Evolutionary conservation across 2,888 invertebrate genomes (phyloP).

Genomic region (Anodontia alba): DNA sequence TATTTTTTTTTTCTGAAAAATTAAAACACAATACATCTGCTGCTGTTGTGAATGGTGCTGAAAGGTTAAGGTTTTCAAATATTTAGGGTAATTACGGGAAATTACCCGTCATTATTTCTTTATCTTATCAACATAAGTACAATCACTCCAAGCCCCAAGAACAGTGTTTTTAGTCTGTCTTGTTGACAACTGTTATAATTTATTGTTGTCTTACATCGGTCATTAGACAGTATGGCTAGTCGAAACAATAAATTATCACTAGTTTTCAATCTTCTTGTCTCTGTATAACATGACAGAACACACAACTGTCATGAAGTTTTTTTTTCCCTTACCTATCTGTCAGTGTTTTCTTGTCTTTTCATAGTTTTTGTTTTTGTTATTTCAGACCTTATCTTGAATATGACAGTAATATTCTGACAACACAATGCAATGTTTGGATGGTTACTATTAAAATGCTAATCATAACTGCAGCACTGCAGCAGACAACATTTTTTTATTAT

Average conservation of each 20-base stretch:
- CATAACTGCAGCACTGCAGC: too few species aligned
- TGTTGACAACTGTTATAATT: conserved; percentile 1
- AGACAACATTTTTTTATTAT: too few species aligned
- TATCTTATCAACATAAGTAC: not conserved
- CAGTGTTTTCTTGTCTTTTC: too few species aligned
- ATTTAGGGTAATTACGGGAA: not conserved
- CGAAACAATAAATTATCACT: conserved; percentile 16
- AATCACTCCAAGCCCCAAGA: not conserved
- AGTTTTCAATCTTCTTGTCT: conserved; percentile 17
- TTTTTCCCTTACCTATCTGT: not conserved
- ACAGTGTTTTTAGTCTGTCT: conserved; percentile 9
- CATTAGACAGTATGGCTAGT: conserved; percentile 24
- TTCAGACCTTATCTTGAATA: too few species aligned
- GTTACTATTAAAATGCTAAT: too few species aligned
- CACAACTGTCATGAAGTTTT: conserved; percentile 10
- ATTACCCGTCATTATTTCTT: not conserved
- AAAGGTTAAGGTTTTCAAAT: too few species aligned
- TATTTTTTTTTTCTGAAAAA: too few species aligned
- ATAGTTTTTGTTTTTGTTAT: too few species aligned
- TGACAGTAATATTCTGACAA: too few species aligned
- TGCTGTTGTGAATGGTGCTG: too few species aligned
- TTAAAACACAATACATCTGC: too few species aligned
- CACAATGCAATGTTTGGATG: too few species aligned
- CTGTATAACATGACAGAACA: not conserved
- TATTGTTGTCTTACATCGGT: conserved; percentile 18